Base-by-base conservation (phyloP, 92 coral and sea anemone genomes). In the Galaxea fascicularis region DNA sequence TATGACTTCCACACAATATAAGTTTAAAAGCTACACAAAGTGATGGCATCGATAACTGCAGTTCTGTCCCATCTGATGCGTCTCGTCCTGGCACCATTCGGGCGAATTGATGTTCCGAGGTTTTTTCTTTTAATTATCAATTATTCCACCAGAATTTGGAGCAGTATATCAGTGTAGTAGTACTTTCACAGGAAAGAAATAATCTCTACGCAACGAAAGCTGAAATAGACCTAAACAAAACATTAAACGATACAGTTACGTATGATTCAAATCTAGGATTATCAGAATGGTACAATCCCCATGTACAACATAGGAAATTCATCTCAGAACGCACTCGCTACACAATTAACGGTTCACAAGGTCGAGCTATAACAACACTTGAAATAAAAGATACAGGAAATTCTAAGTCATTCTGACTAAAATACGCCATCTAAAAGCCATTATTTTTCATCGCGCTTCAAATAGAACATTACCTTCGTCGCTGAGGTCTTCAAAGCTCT, bases 341-440 rank as follows among this genome's bases (percentile, higher is more conserved):
- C 56, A 29, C 75, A 65, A 65, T 66, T 53, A 66, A 78, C 10
- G 65, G 83, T 65, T 78, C 74, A 78, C 73, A 78, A 64, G 73
- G 83, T 78, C 83, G 83, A 65, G 73, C 17, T 64, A 78, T 45
- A 65, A 78, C 56, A 78, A 78, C 74, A 78, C 28, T 46, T 44
- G 11, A 22, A 71, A 9, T 24, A 60, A 49, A 79, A 65, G 65
- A 67, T 15, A 66, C 47, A 79, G 84, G 74, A 77, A 77, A 41
- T 63, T 46, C 59, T 62, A 77, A 56, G n/a, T 79, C 27, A 71
- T 22, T 67, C 20, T 62, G 56, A 9, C 10, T 52, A 30, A 28
- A 22, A 39, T n/a, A 79, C 14, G 47, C 58, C 6, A 45, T 71
- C 18, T 22, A 45, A 71, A 45, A 45, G 17, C 76, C 46, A 71